Percentiles rank a stretch among this genome's conserved stretches.
Conservation (phyloP, 1,140 invertebrate genomes). For the Bombus haemorrhoidalis region DNA sequence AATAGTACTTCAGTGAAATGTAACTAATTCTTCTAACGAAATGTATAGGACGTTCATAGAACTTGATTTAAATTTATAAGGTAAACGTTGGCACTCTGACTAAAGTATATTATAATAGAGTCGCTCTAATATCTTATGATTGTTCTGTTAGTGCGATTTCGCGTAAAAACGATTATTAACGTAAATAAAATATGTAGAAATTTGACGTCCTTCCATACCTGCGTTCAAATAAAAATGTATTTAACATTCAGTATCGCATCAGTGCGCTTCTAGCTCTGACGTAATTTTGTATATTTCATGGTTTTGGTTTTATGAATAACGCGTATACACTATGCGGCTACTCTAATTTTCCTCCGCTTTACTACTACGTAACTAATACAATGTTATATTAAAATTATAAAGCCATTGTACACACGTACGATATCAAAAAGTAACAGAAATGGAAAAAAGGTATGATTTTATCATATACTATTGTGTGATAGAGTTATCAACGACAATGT, state of each 20-base stretch:
- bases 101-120: slow-evolving; percentile 6
- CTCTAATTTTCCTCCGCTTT: slow-evolving; percentile 56
- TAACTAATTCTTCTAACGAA: background rate
- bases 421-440: slow-evolving; percentile 55
- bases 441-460: slow-evolving; percentile 52
- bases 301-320: slow-evolving; percentile 52
- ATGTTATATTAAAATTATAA: slow-evolving; percentile 61
- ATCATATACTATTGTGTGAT: slow-evolving; percentile 73
- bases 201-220: slow-evolving; percentile 5
- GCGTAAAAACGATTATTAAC: background rate
- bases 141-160: background rate
- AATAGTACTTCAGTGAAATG: slow-evolving; percentile 13
- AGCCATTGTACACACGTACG: slow-evolving; percentile 59
- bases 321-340: slow-evolving; percentile 35
- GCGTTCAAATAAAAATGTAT: slow-evolving; percentile 45
- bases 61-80: slow-evolving; percentile 6
- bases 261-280: slow-evolving; percentile 64
- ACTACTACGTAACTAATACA: slow-evolving; percentile 51
- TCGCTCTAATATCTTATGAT: background rate
- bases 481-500: slow-evolving; percentile 72
- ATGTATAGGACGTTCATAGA: background rate
- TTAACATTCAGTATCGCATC: slow-evolving; percentile 66
- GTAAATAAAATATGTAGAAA: background rate
- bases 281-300: slow-evolving; percentile 71
- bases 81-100: background rate